These are phyloP conservation scores for Eutolmus rufibarbis DNA, from an alignment of 2,888 invertebrate genomes.

Conservation along the genomic window DNA sequence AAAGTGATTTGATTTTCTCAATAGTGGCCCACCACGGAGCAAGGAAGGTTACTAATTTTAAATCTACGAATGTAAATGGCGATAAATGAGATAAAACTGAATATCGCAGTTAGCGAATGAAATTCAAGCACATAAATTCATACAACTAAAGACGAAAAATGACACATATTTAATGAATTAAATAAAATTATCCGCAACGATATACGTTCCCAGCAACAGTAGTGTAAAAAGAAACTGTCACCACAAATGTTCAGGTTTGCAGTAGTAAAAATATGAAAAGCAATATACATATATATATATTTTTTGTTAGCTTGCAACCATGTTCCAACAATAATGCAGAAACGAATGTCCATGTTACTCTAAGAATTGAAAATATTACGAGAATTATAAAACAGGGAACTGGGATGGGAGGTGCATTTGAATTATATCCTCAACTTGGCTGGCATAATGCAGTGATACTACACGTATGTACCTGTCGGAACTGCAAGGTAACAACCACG, in stretches of 20 bases:
- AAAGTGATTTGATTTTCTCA: background rate
- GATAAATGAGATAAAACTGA: background rate
- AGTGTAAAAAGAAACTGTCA: background rate
- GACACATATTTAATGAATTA: background rate
- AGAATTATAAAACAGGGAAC: background rate
- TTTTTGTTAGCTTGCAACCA: slow-evolving; percentile 35
- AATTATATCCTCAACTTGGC: background rate
- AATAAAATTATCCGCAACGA: background rate
- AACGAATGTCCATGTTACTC: background rate
- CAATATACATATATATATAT: background rate
- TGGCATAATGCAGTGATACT: slow-evolving; percentile 7
- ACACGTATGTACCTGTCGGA: slow-evolving; percentile 64
- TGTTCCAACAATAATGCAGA: slow-evolving; percentile 30
- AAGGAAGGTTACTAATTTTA: background rate
- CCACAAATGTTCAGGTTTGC: background rate
- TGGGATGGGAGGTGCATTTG: background rate
- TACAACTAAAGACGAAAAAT: background rate
- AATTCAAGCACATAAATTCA: slow-evolving; percentile 10
- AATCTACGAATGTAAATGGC: background rate
- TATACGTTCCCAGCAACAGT: background rate
- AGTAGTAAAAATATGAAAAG: background rate
- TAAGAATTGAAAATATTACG: background rate
- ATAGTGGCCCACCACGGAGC: background rate
- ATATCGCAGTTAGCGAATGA: background rate
- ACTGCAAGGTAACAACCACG: slow-evolving; percentile 71